These are phyloP conservation scores for Papilio demoleus DNA, from an alignment of 2,888 invertebrate genomes.

Conservation along the genomic window DNA sequence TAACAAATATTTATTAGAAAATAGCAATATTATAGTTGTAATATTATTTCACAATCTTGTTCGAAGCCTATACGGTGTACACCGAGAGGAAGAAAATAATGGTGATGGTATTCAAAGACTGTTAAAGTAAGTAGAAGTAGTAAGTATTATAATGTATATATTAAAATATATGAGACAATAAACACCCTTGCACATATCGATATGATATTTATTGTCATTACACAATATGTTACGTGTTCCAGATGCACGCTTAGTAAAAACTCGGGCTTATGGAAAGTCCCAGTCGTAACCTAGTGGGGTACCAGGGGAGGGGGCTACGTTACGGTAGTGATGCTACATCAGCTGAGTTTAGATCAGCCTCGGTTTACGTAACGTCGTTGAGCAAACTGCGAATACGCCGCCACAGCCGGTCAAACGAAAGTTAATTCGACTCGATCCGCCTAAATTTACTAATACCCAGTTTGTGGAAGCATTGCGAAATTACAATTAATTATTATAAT, in stretches of 20 bases:
- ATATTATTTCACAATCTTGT: no score
- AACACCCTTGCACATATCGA: background rate
- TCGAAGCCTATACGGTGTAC: no score
- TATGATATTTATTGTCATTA: slow-evolving; percentile 5
- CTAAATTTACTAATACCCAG: slow-evolving; percentile 23
- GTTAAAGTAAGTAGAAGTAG: no score
- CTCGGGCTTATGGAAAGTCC: slow-evolving; percentile 19
- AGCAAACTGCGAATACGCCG: slow-evolving; percentile 42
- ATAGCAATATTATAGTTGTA: no score
- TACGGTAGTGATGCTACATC: slow-evolving; percentile 40
- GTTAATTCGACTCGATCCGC: slow-evolving; percentile 37
- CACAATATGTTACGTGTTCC: slow-evolving; percentile 25
- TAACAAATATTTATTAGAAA: background rate
- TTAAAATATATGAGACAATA: no score
- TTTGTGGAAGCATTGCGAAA: slow-evolving; percentile 30
- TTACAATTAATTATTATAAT: slow-evolving; percentile 25
- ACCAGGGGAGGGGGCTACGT: slow-evolving; percentile 21
- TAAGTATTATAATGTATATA: no score
- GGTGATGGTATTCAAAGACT: background rate
- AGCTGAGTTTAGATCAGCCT: slow-evolving; percentile 40
- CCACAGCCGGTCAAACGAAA: slow-evolving; percentile 33
- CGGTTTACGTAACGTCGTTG: slow-evolving; percentile 47
- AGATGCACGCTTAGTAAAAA: slow-evolving; percentile 27
- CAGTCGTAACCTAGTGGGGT: slow-evolving; percentile 29
- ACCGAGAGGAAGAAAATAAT: background rate